A percentile compares a stretch with the other conserved stretches of the same genome.
phyloP scores from a whole-genome alignment of 2,113 vertebrate species.

The Menidia beryllina region DNA sequence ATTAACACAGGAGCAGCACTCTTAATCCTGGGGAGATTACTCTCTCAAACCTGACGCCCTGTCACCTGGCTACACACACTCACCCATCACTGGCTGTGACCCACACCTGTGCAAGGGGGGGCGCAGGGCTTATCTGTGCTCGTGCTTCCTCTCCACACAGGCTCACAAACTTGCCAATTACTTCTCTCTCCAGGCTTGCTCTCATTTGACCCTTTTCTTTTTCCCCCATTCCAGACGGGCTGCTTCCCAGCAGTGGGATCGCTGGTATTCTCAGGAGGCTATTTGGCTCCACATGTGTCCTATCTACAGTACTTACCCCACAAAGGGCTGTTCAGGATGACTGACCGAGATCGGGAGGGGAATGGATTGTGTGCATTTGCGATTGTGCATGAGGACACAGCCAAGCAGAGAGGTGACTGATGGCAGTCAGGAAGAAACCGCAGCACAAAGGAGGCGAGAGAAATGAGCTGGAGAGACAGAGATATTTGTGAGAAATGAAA shows the following conservation, averaged over 20 bases:
- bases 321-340: conserved; percentile 65
- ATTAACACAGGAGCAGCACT: conserved; percentile 80
- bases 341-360: conserved; percentile 41
- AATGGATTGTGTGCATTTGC: conserved; percentile 63
- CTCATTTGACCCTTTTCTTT: conserved; percentile 22
- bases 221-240: neutral
- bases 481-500: conserved; percentile 50
- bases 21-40: conserved; percentile 81
- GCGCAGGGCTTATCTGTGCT: conserved; percentile 11
- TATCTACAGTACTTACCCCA: conserved; percentile 43
- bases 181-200: neutral
- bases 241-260: conserved; percentile 42
- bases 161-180: neutral
- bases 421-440: conserved; percentile 21
- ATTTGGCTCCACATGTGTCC: conserved; percentile 51
- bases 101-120: conserved; percentile 49
- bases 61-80: conserved; percentile 32
- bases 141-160: conserved; percentile 17
- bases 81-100: conserved; percentile 33
- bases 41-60: conserved; percentile 67
- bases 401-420: conserved; percentile 35
- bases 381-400: conserved; percentile 57
- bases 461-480: conserved; percentile 62
- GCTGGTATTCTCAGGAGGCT: conserved; percentile 42
- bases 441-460: conserved; percentile 40